phyloP scores from a whole-genome alignment of 1,140 invertebrate species.

The Bacillus rossius region DNA sequence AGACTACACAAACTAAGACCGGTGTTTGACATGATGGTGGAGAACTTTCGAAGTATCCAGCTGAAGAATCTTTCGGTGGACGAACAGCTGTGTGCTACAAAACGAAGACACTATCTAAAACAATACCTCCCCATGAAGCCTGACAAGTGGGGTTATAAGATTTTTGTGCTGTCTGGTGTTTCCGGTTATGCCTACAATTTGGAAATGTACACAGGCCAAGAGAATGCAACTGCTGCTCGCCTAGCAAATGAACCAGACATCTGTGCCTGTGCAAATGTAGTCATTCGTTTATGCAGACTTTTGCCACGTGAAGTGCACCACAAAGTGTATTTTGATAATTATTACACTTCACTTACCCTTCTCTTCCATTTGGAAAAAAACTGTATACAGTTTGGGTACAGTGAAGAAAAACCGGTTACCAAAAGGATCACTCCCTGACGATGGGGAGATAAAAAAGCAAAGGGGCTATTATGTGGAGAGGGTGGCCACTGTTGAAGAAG shows the following conservation, averaged over 20 bases:
- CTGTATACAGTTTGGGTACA: slow-evolving; percentile 18
- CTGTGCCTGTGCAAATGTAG: slow-evolving; percentile 20
- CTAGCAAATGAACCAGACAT: slow-evolving; percentile 18
- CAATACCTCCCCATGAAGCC: too few species aligned
- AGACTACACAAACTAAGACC: too few species aligned
- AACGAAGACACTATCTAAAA: too few species aligned
- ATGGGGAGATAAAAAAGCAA: slow-evolving; percentile 20
- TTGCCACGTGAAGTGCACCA: slow-evolving; percentile 11
- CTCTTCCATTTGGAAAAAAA: slow-evolving; percentile 15
- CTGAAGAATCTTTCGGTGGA: too few species aligned
- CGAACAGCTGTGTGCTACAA: too few species aligned
- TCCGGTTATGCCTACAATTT: too few species aligned
- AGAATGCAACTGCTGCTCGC: not conserved
- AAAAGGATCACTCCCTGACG: slow-evolving; percentile 18
- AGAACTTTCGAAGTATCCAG: too few species aligned
- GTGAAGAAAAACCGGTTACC: slow-evolving; percentile 21
- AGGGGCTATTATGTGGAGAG: slow-evolving; percentile 16
- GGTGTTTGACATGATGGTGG: too few species aligned
- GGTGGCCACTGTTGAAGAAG: slow-evolving; percentile 11
- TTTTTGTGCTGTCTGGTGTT: too few species aligned
- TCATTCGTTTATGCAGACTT: slow-evolving; percentile 19
- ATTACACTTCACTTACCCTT: slow-evolving; percentile 21
- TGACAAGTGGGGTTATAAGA: too few species aligned
- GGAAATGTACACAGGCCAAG: too few species aligned
- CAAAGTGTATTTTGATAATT: slow-evolving; percentile 30